Evolutionary conservation across 1,140 invertebrate genomes (phyloP).

Genomic region (Samia ricini): DNA sequence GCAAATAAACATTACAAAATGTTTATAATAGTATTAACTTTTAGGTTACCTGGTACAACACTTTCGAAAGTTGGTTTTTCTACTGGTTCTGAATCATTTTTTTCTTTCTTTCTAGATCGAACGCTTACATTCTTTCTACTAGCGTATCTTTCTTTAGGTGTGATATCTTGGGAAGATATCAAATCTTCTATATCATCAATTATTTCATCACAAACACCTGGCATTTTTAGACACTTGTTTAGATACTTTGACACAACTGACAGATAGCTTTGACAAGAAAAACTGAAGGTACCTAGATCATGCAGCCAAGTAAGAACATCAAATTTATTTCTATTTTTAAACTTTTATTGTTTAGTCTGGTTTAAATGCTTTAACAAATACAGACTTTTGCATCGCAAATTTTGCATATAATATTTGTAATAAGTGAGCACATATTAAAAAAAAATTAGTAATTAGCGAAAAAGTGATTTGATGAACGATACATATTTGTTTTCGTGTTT

Average conservation of each 20-base stretch:
- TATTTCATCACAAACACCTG: slow-evolving; percentile 80
- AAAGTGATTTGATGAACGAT: no score
- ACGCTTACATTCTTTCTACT: slow-evolving; percentile 83
- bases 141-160: slow-evolving; percentile 85
- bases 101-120: slow-evolving; percentile 77
- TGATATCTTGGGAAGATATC: slow-evolving; percentile 87
- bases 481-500: no score
- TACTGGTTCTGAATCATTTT: slow-evolving; percentile 45
- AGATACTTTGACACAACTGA: slow-evolving; percentile 19
- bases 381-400: no score
- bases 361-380: no score
- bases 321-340: not conserved
- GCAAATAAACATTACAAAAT: not conserved
- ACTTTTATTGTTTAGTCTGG: not conserved
- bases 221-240: slow-evolving; percentile 66
- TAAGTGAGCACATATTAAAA: no score
- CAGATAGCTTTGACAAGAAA: no score
- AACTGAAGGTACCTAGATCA: no score
- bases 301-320: not conserved
- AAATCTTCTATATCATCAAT: slow-evolving; percentile 90
- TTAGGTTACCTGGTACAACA: slow-evolving; percentile 88
- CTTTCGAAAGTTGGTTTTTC: slow-evolving; percentile 76
- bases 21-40: slow-evolving; percentile 22
- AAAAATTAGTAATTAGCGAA: no score
- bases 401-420: no score